Base-by-base conservation (phyloP, 2,797 vertebrate species). In the Cirrhinus molitorella region DNA sequence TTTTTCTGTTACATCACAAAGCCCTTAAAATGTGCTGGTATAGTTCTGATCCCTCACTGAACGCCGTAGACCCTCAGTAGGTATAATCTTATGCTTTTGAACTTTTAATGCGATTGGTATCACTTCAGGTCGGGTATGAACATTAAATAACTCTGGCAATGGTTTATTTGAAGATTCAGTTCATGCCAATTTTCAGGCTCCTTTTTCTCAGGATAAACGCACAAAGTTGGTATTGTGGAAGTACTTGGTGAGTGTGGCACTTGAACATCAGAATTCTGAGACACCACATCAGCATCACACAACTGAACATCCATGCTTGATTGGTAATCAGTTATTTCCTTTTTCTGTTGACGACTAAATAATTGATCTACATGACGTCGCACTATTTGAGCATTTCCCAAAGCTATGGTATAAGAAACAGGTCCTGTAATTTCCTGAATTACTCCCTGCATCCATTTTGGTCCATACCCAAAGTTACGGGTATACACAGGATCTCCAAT, bases 381-480 rank as follows among this genome's bases (percentile, higher is more conserved):
- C 4, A 88, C 73, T 3, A 76, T 37, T 19, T 37, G 68, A 2
- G 57, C 74, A 87, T 82, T 78, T 31, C 79, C 81, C 25, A 85
- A 17, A 37, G 72, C 47, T 5, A 86, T 61, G 11, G 45, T 87
- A 31, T 83, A 87, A 11, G 87, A 86, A 3, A 87, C 53, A 7
- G 85, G 83, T 61, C 83, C 85, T 28, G 82, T 86, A 19, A 80
- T 73, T 1, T 78, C 66, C 21, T 74, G 59, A 8, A 87, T 84
- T 17, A 82, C 31, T 57, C 79, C 78, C 1, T 40, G 73, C 1
- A 85, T 75, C 83, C 75, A 85, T 63, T 87, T 87, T 10, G 75
- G 84, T n/a, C 81, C 87, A 34, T 61, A 34, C 76, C 87, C 83
- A 31, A 73, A 86, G 25, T 87, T 89, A 6, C 8, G 14, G 21